Percentiles rank a stretch among this genome's conserved stretches.
These are phyloP conservation scores for Tillus elongatus DNA, from an alignment of 2,888 invertebrate genomes.

Conservation along the genomic window DNA sequence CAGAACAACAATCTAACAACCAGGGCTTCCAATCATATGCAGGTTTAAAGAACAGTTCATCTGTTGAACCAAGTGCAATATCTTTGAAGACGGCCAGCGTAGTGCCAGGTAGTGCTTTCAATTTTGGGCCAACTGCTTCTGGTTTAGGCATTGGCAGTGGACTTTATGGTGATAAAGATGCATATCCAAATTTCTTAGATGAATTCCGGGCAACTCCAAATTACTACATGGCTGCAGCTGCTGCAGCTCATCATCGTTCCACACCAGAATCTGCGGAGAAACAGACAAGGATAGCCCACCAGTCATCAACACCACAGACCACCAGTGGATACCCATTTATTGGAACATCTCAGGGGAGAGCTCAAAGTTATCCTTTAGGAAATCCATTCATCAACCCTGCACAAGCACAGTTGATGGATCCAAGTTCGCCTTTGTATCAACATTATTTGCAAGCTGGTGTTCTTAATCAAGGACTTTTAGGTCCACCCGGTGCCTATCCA, in stretches of 20 bases:
- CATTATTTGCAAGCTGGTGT: slow-evolving; percentile 57
- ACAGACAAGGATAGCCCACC: slow-evolving; percentile 46
- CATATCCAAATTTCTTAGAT: slow-evolving; percentile 60
- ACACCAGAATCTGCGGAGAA: slow-evolving; percentile 41
- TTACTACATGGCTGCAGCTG: slow-evolving; percentile 50
- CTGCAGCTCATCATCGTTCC: slow-evolving; percentile 34
- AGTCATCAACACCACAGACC: slow-evolving; percentile 37
- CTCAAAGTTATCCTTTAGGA: slow-evolving; percentile 48
- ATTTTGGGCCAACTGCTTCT: slow-evolving; percentile 64
- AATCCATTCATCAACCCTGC: slow-evolving; percentile 51
- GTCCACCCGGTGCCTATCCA: slow-evolving; percentile 44
- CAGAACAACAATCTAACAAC: slow-evolving; percentile 24
- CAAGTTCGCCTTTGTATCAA: slow-evolving; percentile 60
- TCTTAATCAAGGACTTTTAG: slow-evolving; percentile 43
- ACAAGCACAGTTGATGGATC: slow-evolving; percentile 47
- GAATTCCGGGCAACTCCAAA: slow-evolving; percentile 55
- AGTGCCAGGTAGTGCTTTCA: slow-evolving; percentile 76
- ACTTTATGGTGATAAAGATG: slow-evolving; percentile 55
- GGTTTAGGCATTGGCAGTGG: slow-evolving; percentile 48
- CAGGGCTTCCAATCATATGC: slow-evolving; percentile 54
- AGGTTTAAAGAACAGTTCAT: slow-evolving; percentile 42
- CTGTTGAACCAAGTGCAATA: slow-evolving; percentile 44
- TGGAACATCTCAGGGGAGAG: slow-evolving; percentile 50
- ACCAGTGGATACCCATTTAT: slow-evolving; percentile 52
- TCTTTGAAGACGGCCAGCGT: slow-evolving; percentile 60